A percentile compares a stretch with the other conserved stretches of the same genome.
Conservation (phyloP, 2,888 invertebrate genomes). For the Sipha maydis region DNA sequence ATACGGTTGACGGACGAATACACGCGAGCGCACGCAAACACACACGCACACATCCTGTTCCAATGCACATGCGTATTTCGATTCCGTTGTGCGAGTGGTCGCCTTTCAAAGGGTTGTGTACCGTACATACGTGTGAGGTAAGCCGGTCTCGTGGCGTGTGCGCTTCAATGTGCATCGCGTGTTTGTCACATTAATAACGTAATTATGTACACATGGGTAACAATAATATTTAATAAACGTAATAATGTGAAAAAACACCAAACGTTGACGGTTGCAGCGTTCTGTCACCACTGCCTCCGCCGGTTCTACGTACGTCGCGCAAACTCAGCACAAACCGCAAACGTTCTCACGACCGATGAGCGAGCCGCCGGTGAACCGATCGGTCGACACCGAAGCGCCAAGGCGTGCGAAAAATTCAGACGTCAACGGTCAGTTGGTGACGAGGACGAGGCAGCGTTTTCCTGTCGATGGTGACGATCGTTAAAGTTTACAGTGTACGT, state of each 20-base stretch:
- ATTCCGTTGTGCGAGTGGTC: neutral
- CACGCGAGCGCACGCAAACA: neutral
- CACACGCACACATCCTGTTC: neutral
- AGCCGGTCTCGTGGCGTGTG: neutral
- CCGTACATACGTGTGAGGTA: neutral
- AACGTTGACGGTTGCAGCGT: neutral
- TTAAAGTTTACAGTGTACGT: neutral
- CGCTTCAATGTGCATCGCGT: neutral
- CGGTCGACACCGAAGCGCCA: neutral
- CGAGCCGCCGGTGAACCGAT: neutral
- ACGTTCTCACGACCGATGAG: neutral
- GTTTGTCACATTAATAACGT: too few species aligned
- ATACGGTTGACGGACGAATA: neutral
- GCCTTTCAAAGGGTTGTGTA: neutral
- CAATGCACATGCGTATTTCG: neutral
- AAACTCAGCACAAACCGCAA: neutral
- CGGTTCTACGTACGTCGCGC: neutral
- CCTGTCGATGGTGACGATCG: neutral
- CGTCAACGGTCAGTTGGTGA: neutral
- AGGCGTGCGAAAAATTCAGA: neutral
- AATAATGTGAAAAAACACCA: neutral
- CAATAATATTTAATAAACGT: neutral
- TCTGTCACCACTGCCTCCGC: neutral
- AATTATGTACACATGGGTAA: neutral
- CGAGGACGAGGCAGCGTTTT: neutral